Base-by-base conservation (phyloP, 1,140 invertebrate species). In the Campodea augens region DNA sequence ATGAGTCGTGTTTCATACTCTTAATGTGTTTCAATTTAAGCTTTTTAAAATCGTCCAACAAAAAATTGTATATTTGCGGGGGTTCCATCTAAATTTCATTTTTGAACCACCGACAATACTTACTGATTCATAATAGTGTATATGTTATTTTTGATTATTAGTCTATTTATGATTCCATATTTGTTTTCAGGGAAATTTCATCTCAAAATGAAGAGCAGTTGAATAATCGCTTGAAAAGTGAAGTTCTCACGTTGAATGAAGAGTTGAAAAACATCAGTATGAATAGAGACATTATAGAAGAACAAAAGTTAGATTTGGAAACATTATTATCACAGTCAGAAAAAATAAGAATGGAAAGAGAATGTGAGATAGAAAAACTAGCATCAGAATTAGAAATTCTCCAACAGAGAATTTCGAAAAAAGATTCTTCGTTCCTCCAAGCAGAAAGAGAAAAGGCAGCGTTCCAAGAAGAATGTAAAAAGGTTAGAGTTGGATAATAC, bases 241-340 rank as follows among this genome's bases (percentile, higher is more conserved):
- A 85, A 55, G 58, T 83, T 1, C 65, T 84, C 15, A 75, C 73
- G 0, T 52, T 77, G 2, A 61, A 78, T 1, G 81, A 85, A 59
- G 82, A 85, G 50, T 60, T 85, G 1, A 80, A 77, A 56, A 78
- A 79, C 54, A 64, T 73, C 0, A 71, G 75, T 46, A 59, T 85
- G 0, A 66, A 71, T 1, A 70, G 75, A 37, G 82, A 86, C 55
- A 64, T 86, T 54, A 57, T 86, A 1, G 80, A 84, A 48, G 81
- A 84, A 55, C 80, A 85, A 51, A 81, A 81, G 57, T 52, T 75
- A 19, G 81, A 86, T 59, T 68, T 72, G 0, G 80, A 84, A 45
- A 68, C 65, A 53, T 60, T 83, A 12, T 71, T 84, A 15, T 63
- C 71, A 21, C 70, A 77, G 52, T 69, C 82, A 50, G 82, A 88